These are phyloP conservation scores for Tryphoninae sp. DNA, from an alignment of 2,888 invertebrate genomes.

Conservation along the genomic window DNA sequence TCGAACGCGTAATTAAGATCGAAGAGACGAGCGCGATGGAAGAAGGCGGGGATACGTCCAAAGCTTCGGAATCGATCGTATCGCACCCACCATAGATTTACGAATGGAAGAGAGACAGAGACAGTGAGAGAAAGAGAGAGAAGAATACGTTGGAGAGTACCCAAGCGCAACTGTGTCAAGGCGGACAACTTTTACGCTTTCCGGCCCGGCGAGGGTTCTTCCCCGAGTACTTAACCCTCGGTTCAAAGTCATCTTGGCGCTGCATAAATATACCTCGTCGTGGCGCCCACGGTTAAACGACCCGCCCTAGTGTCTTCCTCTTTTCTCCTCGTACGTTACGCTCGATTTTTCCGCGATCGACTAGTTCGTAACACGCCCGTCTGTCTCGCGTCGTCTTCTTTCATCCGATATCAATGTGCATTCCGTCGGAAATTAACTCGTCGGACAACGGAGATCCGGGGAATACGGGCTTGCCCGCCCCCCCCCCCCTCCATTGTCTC, in stretches of 20 bases:
- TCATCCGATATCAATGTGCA: no score
- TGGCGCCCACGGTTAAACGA: slow-evolving; percentile 61
- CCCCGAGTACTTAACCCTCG: slow-evolving; percentile 57
- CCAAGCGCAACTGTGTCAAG: slow-evolving; percentile 70
- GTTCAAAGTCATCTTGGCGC: slow-evolving; percentile 65
- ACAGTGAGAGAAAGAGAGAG: not conserved
- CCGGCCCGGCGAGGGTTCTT: slow-evolving; percentile 49
- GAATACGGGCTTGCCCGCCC: no score
- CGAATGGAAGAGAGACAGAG: not conserved
- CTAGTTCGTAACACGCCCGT: no score
- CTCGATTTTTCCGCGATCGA: not conserved
- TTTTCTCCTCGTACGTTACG: not conserved
- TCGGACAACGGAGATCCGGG: no score
- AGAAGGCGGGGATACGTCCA: no score
- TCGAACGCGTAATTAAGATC: no score
- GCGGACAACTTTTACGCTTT: slow-evolving; percentile 65
- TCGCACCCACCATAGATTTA: no score
- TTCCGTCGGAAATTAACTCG: no score
- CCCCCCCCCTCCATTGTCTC: no score
- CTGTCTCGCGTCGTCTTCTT: no score
- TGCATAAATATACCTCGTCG: slow-evolving; percentile 50
- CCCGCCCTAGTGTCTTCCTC: slow-evolving; percentile 39
- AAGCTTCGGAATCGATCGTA: no score
- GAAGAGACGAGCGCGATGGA: no score
- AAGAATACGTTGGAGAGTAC: slow-evolving; percentile 64